Percentiles rank a stretch among this genome's conserved stretches.
Conservation (phyloP, 2,113 vertebrate species). For the Vombatus ursinus region DNA sequence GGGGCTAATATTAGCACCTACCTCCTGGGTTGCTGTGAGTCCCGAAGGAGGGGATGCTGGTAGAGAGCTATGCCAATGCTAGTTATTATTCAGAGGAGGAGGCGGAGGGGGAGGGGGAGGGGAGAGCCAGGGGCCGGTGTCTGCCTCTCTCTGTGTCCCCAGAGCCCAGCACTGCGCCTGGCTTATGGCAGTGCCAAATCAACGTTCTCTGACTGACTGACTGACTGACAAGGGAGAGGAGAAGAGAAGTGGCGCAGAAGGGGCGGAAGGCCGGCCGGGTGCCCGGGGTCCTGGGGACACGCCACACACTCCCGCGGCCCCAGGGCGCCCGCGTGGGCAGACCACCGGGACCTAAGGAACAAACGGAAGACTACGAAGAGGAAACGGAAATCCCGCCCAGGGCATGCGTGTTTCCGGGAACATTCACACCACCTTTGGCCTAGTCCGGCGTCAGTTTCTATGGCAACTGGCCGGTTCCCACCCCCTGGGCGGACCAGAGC, state of each 20-base stretch:
- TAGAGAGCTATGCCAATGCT: no score
- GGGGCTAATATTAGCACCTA: background rate
- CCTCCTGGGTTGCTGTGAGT: background rate
- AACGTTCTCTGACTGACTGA: no score
- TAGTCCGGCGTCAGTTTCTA: background rate
- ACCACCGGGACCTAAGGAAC: no score
- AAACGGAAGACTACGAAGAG: background rate
- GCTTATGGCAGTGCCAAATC: background rate
- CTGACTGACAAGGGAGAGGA: background rate
- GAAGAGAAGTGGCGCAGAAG: background rate
- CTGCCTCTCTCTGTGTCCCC: background rate
- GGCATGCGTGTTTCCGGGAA: background rate
- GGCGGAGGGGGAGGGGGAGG: background rate
- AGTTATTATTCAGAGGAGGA: background rate
- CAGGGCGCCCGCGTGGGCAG: background rate
- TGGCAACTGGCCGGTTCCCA: background rate
- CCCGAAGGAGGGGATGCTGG: no score
- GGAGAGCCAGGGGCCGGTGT: no score
- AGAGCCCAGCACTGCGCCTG: no score
- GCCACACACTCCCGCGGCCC: background rate
- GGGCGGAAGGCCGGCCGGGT: background rate
- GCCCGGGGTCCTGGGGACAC: no score
- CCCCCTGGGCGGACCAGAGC: background rate
- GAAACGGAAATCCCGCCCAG: background rate
- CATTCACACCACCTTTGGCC: background rate